Base-by-base conservation (phyloP, 2,888 invertebrate genomes). In the Apantesis nais region DNA sequence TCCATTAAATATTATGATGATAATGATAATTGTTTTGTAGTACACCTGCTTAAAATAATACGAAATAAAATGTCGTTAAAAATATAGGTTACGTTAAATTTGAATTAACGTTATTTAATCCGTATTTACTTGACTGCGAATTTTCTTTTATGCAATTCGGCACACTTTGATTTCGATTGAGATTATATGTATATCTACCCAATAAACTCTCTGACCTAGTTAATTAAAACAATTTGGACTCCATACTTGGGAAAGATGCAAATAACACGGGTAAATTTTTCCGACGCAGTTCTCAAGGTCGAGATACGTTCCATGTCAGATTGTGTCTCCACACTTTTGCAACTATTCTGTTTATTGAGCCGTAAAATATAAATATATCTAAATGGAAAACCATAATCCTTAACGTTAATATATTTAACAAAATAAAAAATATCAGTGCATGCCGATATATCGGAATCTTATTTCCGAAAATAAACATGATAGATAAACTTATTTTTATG, bases 381-480 rank as follows among this genome's bases (percentile, higher is more conserved):
- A 64, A 64, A 22, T 64, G 44, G 55, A 12, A n/a, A 55, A 25
- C 55, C 22, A 64, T 65, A 52, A 31, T 52, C 19, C 34, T 64
- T 34, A n/a, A 65, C 34, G 34, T 61, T 55, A n/a, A 52, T 61
- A 64, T 22, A 34, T 69, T 63, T 29, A 64, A 19, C 65, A 58
- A 69, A 37, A 65, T 61, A 62, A 37, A 19, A 39, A 65, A n/a
- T n/a, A n/a, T n/a, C n/a, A n/a, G n/a, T n/a, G n/a, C n/a, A n/a
- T n/a, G n/a, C n/a, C n/a, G n/a, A n/a, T n/a, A n/a, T n/a, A n/a
- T n/a, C n/a, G n/a, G n/a, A n/a, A n/a, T n/a, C n/a, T n/a, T n/a
- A n/a, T n/a, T n/a, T n/a, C n/a, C n/a, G n/a, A n/a, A n/a, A n/a
- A n/a, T n/a, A n/a, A n/a, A n/a, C n/a, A n/a, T n/a, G n/a, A n/a